A percentile compares a stretch with the other conserved stretches of the same genome.
These are phyloP conservation scores for Lycopodina hypogea DNA, from an alignment of 37 sponge, comb jelly and placozoan species.

Conservation along the genomic window DNA sequence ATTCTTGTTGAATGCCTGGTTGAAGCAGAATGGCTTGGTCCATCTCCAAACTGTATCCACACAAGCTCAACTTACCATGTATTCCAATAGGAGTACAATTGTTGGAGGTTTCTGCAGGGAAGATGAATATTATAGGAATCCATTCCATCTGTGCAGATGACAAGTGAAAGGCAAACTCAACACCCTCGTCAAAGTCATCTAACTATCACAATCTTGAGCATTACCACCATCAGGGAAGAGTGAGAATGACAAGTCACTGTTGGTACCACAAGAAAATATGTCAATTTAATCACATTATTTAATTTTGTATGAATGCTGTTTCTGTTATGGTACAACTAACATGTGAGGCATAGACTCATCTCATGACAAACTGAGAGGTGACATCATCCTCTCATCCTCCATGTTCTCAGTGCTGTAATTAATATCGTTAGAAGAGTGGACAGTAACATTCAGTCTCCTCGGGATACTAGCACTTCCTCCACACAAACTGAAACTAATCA, in stretches of 20 bases:
- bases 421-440: no score
- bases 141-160: neutral
- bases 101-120: neutral
- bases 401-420: no score
- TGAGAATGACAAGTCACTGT: neutral
- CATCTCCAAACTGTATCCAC: constrained; percentile 7
- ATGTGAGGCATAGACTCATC: neutral
- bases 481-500: no score
- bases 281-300: neutral
- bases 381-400: neutral
- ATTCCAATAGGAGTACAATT: neutral
- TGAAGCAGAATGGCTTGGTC: neutral
- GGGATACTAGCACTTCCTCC: no score
- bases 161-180: neutral
- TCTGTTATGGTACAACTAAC: neutral
- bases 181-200: constrained; percentile 7
- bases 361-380: neutral
- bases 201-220: no score
- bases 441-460: no score
- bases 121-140: constrained; percentile 8
- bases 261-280: neutral
- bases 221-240: neutral
- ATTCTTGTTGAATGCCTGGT: neutral
- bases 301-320: neutral
- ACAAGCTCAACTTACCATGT: neutral